A percentile compares a stretch with the other conserved stretches of the same genome.
Conservation (phyloP, 2,797 vertebrate genomes). For the Tokudaia tokunoshimensis region DNA sequence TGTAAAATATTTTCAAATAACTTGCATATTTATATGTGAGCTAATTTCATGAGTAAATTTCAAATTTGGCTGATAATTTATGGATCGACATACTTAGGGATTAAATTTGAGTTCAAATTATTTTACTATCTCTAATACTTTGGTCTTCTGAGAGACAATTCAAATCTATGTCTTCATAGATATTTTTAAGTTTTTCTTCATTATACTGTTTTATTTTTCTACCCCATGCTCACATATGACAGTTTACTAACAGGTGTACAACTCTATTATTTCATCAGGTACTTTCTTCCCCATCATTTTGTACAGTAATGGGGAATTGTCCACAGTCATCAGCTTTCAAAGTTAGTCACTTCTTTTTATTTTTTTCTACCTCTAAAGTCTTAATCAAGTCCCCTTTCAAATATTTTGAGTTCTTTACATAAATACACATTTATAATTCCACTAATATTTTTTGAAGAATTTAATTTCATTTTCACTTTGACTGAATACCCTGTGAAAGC, state of each 20-base stretch:
- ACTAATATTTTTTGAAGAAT: background rate
- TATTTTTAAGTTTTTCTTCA: background rate
- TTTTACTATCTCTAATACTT: background rate
- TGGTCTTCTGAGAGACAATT: background rate
- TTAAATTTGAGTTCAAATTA: background rate
- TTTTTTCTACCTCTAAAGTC: background rate
- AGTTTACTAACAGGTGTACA: background rate
- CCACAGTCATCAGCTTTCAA: background rate
- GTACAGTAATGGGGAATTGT: background rate
- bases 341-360: background rate
- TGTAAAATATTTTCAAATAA: background rate
- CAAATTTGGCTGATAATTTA: background rate
- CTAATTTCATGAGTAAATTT: background rate
- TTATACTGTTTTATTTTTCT: background rate
- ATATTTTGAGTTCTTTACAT: background rate
- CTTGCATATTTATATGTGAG: background rate
- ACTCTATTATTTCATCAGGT: accelerated
- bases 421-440: background rate
- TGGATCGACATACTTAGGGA: background rate
- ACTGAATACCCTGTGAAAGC: background rate
- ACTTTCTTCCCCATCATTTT: accelerated
- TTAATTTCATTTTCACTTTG: constrained; percentile 23
- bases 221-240: accelerated
- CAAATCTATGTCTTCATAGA: background rate
- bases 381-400: background rate